Base-by-base conservation (phyloP, 2,113 vertebrate genomes). In the Malurus cyaneus region DNA sequence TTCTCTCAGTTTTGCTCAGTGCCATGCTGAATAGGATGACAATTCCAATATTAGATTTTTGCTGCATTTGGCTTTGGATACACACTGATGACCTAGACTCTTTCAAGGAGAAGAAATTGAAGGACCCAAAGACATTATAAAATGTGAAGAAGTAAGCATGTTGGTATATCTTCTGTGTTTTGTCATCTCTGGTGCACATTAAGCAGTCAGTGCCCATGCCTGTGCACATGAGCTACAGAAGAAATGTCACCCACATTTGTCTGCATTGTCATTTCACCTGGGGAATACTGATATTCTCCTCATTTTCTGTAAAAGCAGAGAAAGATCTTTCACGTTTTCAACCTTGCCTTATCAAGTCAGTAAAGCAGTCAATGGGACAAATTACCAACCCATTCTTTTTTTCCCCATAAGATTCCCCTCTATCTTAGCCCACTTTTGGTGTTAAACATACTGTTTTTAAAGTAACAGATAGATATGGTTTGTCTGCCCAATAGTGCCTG, bases 331-430 rank as follows among this genome's bases (percentile, higher is more conserved):
- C 39, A 53, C 21, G 62, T 89, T 36, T 11, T 87, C 53, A 60
- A 3, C 44, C 8, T 47, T 69, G 18, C 4, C 10, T 61, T 61
- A 11, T 25, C 60, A 74, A 21, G 36, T 39, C 28, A 49, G 25
- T 65, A 52, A 92, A 76, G 32, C 14, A 57, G 21, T 26, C 14
- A 47, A 13, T 18, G 9, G 26, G 25, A 39, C 16, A 65, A 86
- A 78, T 60, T 36, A 34, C 8, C 4, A 28, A n/a, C 5, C 11
- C 12, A 8, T 7, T 53, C 1, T 23, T 32, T 18, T 23, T 39
- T n/a, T 14, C 5, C 0, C 14, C 5, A 2, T 19, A 49, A 64
- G 1, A 8, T 70, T 56, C 15, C 5, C 11, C 3, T 60, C n/a
- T n/a, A 4, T 49, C 28, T 69, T 73, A 41, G 9, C 31, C 18